Evolutionary conservation across 2,888 invertebrate species (phyloP).

Genomic region (Linyphia triangularis): DNA sequence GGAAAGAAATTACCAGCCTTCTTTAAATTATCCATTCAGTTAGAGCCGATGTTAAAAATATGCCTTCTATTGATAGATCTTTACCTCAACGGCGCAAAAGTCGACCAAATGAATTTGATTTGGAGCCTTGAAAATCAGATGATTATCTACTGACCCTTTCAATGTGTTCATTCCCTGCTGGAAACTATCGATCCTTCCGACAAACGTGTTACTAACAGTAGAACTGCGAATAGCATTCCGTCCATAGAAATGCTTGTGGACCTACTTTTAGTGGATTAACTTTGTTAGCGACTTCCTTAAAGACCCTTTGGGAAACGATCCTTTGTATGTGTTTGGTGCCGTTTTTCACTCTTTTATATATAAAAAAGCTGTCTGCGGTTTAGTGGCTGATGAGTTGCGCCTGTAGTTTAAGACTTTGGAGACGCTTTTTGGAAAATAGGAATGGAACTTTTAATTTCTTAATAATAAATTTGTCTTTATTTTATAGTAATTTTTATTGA

Average conservation of each 20-base stretch:
- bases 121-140: not conserved
- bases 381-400: not conserved
- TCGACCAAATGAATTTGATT: not conserved
- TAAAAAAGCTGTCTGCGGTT: conserved; percentile 2
- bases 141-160: not conserved
- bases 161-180: not conserved
- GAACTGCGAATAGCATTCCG: not conserved
- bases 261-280: conserved; percentile 21
- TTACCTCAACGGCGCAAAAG: no score
- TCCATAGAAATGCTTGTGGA: not conserved
- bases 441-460: no score
- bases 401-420: not conserved
- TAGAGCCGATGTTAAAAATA: no score
- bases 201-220: conserved; percentile 33
- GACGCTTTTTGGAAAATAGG: no score
- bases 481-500: no score
- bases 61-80: no score
- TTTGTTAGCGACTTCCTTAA: not conserved
- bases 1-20: no score
- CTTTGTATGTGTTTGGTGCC: not conserved
- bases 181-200: conserved; percentile 15
- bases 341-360: not conserved
- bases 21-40: no score
- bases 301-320: conserved; percentile 10
- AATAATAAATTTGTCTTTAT: no score